Evolutionary conservation across 2,113 vertebrate species (phyloP).

Genomic region (Gymnogyps californianus): DNA sequence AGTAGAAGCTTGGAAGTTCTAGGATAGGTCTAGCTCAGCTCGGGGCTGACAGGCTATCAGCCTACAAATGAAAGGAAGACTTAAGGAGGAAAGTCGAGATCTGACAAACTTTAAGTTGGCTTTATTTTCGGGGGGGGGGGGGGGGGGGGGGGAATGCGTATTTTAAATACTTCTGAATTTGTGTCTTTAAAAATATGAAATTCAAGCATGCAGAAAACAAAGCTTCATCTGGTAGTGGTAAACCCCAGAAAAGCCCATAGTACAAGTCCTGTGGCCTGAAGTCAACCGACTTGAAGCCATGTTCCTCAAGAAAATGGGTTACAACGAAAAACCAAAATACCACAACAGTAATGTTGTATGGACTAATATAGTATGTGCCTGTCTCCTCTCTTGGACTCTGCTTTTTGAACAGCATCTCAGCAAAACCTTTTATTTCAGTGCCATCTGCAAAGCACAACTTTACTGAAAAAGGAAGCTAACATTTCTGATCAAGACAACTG

Average conservation of each 20-base stretch:
- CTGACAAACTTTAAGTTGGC: not conserved
- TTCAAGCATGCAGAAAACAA: not conserved
- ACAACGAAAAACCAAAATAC: not conserved
- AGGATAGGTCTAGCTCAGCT: not conserved
- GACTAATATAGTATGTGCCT: not conserved
- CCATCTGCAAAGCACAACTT: not conserved
- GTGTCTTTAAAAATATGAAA: not conserved
- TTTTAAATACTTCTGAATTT: not conserved
- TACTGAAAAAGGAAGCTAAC: not conserved
- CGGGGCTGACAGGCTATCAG: not conserved
- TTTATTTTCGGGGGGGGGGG: not conserved
- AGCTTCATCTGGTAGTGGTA: not conserved
- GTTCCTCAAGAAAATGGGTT: not conserved
- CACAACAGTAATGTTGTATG: not conserved
- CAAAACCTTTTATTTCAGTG: not conserved
- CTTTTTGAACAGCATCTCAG: not conserved
- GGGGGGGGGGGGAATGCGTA: rapidly evolving
- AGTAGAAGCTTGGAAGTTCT: not conserved
- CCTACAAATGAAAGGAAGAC: not conserved
- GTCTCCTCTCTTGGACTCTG: not conserved
- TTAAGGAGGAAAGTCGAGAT: not conserved
- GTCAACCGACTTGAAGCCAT: not conserved
- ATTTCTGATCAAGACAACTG: not conserved
- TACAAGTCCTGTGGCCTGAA: not conserved
- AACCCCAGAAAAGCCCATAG: not conserved